phyloP scores from a whole-genome alignment of 2,113 vertebrate species.

The Dascyllus trimaculatus region DNA sequence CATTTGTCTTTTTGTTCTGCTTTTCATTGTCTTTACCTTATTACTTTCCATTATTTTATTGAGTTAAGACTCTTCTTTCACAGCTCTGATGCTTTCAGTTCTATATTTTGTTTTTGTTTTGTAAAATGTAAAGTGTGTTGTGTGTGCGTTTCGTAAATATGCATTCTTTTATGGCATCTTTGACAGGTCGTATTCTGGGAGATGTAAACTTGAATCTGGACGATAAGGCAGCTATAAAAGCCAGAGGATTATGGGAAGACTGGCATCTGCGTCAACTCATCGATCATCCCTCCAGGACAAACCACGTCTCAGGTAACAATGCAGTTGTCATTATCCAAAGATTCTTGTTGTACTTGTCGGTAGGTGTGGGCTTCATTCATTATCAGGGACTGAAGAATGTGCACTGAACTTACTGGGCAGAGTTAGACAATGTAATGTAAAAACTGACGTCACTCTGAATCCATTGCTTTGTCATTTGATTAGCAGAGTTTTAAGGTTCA shows the following conservation, averaged over 20 bases:
- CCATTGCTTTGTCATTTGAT: too few relatives aligned
- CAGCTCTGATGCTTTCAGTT: not conserved
- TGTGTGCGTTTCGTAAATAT: too few relatives aligned
- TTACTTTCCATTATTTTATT: too few relatives aligned
- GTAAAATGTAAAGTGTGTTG: too few relatives aligned
- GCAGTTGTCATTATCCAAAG: not conserved
- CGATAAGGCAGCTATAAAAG: conserved; percentile 86
- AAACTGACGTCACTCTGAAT: too few relatives aligned
- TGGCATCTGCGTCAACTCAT: conserved; percentile 88
- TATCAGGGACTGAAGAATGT: not conserved
- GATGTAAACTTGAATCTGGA: conserved; percentile 88
- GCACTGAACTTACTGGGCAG: too few relatives aligned
- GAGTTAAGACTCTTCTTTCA: not conserved
- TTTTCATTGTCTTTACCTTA: too few relatives aligned
- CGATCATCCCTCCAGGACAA: conserved; percentile 84
- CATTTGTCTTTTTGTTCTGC: too few relatives aligned
- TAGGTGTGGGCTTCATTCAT: not conserved
- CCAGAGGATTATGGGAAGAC: conserved; percentile 87
- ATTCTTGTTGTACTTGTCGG: too few relatives aligned
- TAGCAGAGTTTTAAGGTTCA: too few relatives aligned
- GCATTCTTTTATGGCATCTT: not conserved
- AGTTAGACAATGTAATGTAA: too few relatives aligned
- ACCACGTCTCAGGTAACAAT: conserved; percentile 85
- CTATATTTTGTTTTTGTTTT: too few relatives aligned
- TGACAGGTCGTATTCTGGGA: conserved; percentile 84